Conservation (phyloP, 2,113 vertebrate genomes). For the Pseudonaja textilis region DNA sequence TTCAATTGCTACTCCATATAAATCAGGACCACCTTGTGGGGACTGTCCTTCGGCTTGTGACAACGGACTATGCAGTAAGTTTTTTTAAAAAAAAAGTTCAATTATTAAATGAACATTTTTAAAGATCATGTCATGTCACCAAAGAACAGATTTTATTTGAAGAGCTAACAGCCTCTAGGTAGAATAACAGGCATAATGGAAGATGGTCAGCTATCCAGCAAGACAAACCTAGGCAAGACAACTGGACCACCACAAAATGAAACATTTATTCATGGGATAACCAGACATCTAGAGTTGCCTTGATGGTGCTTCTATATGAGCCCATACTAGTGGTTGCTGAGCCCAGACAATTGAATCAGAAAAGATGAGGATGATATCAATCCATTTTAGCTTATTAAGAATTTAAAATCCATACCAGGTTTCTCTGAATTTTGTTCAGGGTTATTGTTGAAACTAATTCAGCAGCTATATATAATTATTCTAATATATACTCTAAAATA, state of each 20-base stretch:
- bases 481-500: not conserved
- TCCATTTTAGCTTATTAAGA: not conserved
- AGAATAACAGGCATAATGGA: not conserved
- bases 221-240: not conserved
- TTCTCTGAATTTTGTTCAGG: not conserved
- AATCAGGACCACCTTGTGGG: slow-evolving; percentile 59
- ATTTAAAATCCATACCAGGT: not conserved
- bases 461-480: not conserved
- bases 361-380: not conserved
- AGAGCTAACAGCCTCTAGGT: not conserved
- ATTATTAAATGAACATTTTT: not conserved
- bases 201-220: not conserved
- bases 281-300: not conserved
- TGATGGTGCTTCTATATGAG: not conserved
- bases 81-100: not conserved
- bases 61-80: slow-evolving; percentile 71
- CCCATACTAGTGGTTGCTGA: not conserved
- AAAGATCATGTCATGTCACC: not conserved
- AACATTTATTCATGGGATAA: not conserved
- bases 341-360: not conserved
- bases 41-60: slow-evolving; percentile 66
- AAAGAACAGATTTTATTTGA: not conserved
- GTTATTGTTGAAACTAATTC: not conserved
- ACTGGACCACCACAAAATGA: not conserved
- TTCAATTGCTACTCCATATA: slow-evolving; percentile 61